phyloP scores from a whole-genome alignment of 2,888 invertebrate genomes.

The Athripsodes cinereus region DNA sequence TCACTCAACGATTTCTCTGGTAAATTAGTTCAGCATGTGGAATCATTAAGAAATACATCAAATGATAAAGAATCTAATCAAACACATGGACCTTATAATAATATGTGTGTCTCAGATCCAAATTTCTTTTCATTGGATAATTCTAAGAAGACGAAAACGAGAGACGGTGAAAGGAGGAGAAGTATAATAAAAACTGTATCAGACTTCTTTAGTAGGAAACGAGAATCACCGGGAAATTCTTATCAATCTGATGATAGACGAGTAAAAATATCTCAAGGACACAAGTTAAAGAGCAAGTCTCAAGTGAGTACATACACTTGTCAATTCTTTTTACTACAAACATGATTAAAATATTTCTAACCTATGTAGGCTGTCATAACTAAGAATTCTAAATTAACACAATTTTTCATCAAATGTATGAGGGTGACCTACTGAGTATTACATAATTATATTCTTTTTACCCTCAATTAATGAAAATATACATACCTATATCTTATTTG shows the following conservation, averaged over 20 bases:
- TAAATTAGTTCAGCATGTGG: constrained; percentile 25
- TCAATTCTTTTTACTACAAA: background rate
- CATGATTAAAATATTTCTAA: too few relatives aligned
- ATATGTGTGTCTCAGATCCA: constrained; percentile 52
- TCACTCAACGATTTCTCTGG: constrained; percentile 26
- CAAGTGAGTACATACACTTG: constrained; percentile 21
- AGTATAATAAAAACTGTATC: constrained; percentile 81
- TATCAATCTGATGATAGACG: constrained; percentile 43
- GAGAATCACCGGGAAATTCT: constrained; percentile 55
- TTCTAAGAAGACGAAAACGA: constrained; percentile 37
- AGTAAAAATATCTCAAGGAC: constrained; percentile 8
- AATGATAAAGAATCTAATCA: constrained; percentile 33
- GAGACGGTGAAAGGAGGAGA: constrained; percentile 62
- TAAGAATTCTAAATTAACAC: too few relatives aligned
- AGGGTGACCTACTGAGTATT: too few relatives aligned
- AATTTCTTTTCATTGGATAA: constrained; percentile 40
- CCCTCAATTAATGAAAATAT: too few relatives aligned
- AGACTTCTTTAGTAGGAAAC: constrained; percentile 73
- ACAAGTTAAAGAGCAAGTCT: constrained; percentile 22
- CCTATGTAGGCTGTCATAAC: too few relatives aligned
- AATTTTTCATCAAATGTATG: too few relatives aligned
- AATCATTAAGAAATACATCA: constrained; percentile 31
- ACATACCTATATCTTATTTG: too few relatives aligned
- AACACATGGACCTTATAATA: constrained; percentile 34
- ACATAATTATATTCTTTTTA: too few relatives aligned